These are phyloP conservation scores for Orchesella cincta DNA, from an alignment of 1,140 invertebrate species.

Conservation along the genomic window DNA sequence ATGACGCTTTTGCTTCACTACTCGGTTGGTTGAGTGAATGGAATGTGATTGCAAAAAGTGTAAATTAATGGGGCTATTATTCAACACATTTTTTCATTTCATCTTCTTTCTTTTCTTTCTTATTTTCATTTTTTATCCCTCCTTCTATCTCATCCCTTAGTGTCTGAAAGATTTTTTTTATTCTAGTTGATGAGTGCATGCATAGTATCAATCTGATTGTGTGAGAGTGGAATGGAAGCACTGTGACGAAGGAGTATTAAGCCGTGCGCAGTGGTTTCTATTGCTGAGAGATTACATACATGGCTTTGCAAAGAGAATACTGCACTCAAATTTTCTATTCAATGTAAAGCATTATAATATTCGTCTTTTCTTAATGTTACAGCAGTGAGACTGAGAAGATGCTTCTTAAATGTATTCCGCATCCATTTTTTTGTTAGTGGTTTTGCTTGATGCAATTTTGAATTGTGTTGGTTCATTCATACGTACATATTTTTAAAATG, in stretches of 20 bases:
- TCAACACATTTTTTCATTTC: slow-evolving; percentile 43
- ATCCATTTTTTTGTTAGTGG: not conserved
- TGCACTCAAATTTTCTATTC: no score
- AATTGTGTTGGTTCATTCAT: no score
- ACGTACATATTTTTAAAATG: no score
- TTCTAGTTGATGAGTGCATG: not conserved
- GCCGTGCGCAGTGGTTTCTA: not conserved
- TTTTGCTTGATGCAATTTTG: not conserved
- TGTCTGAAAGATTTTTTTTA: not conserved
- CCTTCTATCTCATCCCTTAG: not conserved
- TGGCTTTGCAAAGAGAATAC: no score
- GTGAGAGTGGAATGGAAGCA: not conserved
- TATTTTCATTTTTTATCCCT: slow-evolving; percentile 14
- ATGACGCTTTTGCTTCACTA: not conserved
- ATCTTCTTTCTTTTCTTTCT: slow-evolving; percentile 38
- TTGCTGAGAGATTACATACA: no score
- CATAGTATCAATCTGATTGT: not conserved
- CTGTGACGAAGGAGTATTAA: slow-evolving; percentile 26
- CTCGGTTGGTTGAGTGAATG: slow-evolving; percentile 27
- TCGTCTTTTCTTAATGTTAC: not conserved
- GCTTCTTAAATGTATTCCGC: not conserved
- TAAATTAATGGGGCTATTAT: slow-evolving; percentile 51
- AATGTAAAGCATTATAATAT: no score
- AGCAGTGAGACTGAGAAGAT: not conserved
- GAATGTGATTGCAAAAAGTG: slow-evolving; percentile 50